A percentile compares a stretch with the other conserved stretches of the same genome.
phyloP scores from a whole-genome alignment of 30 jellyfish, hydroid and myxozoan species.

The Aurelia sp. region DNA sequence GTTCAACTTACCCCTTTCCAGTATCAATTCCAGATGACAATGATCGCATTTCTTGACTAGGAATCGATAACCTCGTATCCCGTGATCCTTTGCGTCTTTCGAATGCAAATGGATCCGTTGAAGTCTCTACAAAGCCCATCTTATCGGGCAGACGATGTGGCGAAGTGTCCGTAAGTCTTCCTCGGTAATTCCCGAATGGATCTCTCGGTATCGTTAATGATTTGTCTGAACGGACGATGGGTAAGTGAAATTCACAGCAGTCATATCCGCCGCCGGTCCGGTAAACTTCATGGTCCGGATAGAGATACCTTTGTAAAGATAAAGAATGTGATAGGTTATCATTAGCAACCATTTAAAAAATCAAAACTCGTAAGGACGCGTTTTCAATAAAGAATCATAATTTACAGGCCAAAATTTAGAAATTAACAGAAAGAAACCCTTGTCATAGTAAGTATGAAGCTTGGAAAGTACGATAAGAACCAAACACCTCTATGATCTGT shows the following conservation, averaged over 20 bases:
- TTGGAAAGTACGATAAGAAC: too few relatives aligned
- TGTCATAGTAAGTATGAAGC: too few relatives aligned
- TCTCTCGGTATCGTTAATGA: slow-evolving; percentile 37
- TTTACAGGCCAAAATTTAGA: too few relatives aligned
- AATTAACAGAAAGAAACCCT: too few relatives aligned
- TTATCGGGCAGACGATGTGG: slow-evolving; percentile 51
- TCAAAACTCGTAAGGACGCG: too few relatives aligned
- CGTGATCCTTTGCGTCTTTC: background rate
- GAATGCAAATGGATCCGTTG: slow-evolving; percentile 15
- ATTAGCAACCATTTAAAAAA: too few relatives aligned
- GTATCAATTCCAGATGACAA: slow-evolving; percentile 1
- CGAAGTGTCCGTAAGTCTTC: slow-evolving; percentile 42
- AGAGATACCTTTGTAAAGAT: slow-evolving; percentile 17
- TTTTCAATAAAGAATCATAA: too few relatives aligned
- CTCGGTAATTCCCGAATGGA: slow-evolving; percentile 46
- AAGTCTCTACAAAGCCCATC: background rate
- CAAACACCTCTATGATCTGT: too few relatives aligned
- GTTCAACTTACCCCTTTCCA: too few relatives aligned
- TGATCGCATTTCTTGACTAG: background rate
- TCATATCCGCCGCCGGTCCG: slow-evolving; percentile 74
- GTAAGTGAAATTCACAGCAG: slow-evolving; percentile 43
- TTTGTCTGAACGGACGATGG: slow-evolving; percentile 42
- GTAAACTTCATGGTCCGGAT: slow-evolving; percentile 73
- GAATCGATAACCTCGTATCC: background rate
- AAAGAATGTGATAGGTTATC: background rate